Evolutionary conservation across 2,113 vertebrate species (phyloP).

Genomic region (Psilopogon haemacephalus): DNA sequence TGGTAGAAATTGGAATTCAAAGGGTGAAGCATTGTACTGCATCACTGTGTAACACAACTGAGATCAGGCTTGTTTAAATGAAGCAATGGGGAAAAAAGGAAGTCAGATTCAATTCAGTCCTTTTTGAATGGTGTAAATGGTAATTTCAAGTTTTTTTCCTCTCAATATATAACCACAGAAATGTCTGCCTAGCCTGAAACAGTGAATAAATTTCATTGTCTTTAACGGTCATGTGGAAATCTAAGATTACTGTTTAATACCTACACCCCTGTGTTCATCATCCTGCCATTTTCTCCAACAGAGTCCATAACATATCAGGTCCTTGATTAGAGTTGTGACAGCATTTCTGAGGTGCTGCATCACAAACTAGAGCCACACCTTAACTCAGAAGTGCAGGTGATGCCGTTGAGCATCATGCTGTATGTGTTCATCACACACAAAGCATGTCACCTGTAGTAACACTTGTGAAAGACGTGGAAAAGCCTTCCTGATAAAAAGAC

Average conservation of each 20-base stretch:
- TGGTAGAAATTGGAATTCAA: background rate
- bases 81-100: background rate
- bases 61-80: slow-evolving; percentile 8
- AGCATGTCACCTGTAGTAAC: background rate
- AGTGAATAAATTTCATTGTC: slow-evolving; percentile 5
- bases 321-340: background rate
- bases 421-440: background rate
- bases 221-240: background rate
- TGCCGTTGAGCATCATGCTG: background rate
- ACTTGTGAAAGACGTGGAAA: background rate
- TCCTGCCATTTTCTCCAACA: background rate
- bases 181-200: background rate
- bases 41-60: background rate
- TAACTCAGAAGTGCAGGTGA: background rate
- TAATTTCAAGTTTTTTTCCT: slow-evolving; percentile 9
- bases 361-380: background rate
- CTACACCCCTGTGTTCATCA: background rate
- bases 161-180: background rate
- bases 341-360: background rate
- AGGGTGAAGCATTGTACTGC: background rate
- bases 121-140: background rate
- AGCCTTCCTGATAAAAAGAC: background rate
- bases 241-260: slow-evolving; percentile 17
- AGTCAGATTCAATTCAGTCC: background rate
- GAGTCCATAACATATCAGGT: background rate